Evolutionary conservation across 1,140 invertebrate species (phyloP).

Genomic region (Zaprionus ornatus): DNA sequence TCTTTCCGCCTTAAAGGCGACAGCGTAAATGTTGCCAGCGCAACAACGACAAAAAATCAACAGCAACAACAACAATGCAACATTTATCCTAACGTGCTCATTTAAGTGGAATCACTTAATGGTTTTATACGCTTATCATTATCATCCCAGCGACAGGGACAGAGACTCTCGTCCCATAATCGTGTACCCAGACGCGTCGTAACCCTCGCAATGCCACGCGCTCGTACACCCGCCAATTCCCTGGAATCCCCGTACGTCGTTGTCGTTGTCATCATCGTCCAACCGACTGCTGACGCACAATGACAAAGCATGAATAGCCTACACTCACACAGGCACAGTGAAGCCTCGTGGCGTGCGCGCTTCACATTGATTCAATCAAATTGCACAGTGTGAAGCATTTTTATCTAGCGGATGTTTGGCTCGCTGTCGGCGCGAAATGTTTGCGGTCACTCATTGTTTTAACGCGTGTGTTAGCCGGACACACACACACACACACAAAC

Average conservation of each 20-base stretch:
- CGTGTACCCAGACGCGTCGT: not conserved
- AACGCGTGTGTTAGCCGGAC: constrained; percentile 58
- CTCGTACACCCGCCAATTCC: too few relatives aligned
- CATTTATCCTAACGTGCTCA: constrained; percentile 73
- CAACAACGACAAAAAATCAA: not conserved
- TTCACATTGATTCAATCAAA: constrained; percentile 68
- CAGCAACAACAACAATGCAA: constrained; percentile 8
- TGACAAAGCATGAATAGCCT: constrained; percentile 36
- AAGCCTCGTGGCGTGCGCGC: constrained; percentile 11
- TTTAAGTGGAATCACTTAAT: constrained; percentile 82
- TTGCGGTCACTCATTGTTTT: constrained; percentile 74
- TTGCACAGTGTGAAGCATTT: constrained; percentile 61
- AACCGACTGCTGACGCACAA: constrained; percentile 16
- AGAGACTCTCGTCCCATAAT: constrained; percentile 1
- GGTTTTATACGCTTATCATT: constrained; percentile 81
- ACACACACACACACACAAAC: constrained; percentile 16
- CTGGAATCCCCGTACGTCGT: not conserved
- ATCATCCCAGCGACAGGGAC: constrained; percentile 49
- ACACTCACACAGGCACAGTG: not conserved
- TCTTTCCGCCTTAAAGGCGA: constrained; percentile 7
- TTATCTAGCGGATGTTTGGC: constrained; percentile 78
- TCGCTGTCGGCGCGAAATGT: constrained; percentile 73
- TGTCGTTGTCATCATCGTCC: constrained; percentile 8
- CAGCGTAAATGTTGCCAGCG: not conserved
- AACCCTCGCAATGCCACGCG: not conserved